phyloP scores from a whole-genome alignment of 2,888 invertebrate genomes.

The Erebia aethiops region DNA sequence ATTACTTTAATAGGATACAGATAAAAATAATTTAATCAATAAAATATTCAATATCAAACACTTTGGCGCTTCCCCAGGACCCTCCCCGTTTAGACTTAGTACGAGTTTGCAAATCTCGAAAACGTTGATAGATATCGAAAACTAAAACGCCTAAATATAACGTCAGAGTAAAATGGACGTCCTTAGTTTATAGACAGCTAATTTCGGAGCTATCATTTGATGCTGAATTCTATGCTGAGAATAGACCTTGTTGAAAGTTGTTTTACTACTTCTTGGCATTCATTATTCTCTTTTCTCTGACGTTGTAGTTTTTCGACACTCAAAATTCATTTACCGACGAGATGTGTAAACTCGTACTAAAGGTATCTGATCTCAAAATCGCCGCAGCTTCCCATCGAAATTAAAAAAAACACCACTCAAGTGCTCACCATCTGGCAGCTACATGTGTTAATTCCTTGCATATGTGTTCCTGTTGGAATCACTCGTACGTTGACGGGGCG shows the following conservation, averaged over 20 bases:
- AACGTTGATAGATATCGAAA: not conserved
- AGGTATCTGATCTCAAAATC: constrained; percentile 23
- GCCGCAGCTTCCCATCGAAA: constrained; percentile 59
- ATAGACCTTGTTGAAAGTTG: too few relatives aligned
- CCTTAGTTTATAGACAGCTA: too few relatives aligned
- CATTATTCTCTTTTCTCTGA: too few relatives aligned
- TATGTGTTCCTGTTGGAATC: constrained; percentile 38
- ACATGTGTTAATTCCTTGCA: constrained; percentile 54
- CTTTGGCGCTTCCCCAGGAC: not conserved
- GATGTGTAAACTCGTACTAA: not conserved
- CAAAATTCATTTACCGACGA: not conserved
- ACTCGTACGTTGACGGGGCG: constrained; percentile 26
- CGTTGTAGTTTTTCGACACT: not conserved
- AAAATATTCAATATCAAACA: not conserved
- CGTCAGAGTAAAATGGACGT: too few relatives aligned
- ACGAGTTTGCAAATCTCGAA: not conserved
- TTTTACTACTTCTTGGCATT: too few relatives aligned
- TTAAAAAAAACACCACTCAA: constrained; percentile 59
- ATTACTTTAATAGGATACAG: not conserved
- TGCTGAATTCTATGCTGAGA: too few relatives aligned
- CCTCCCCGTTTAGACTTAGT: not conserved
- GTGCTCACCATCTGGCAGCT: constrained; percentile 70
- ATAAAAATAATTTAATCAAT: not conserved
- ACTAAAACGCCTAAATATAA: too few relatives aligned
- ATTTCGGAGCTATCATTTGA: too few relatives aligned